Evolutionary conservation across 1,140 invertebrate species (phyloP), one percentile per base, ranked within the genome.

Genomic region (Scaptomyza pallida): DNA sequence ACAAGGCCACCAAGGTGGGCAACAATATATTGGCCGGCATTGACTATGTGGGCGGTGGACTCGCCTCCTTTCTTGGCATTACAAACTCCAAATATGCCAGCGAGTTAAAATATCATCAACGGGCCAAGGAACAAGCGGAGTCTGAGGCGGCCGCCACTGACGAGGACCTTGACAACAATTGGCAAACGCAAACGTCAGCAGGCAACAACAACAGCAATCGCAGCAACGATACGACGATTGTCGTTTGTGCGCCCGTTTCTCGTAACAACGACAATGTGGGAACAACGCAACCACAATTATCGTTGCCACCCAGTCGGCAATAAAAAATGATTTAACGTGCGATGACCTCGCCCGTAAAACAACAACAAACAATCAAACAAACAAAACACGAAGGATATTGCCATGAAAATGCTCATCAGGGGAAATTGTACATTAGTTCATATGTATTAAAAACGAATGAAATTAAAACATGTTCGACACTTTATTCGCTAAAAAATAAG

Each of bases 71-170:
- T 86, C 95, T 98, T 89, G 97, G 97, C 2, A 98, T 98, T 47
- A 98, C 97, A 6, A 94, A 95, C 13, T 97, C 97, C 3, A 98
- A 98, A 90, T 98, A 98, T 91, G 95, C 97, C 76, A 96, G 95
- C 91, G 97, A 98, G 92, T 95, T 98, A 47, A 94, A 96, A 79
- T 96, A 97, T 90, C 95, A 95, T 89, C 93, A 96, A 65, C 92
- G 74, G 21, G 63, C 74, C 19, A 73, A 76, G 26, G 75, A 94
- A 77, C 90, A 94, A 33, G 92, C 94, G 79, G 92, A 93, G 54
- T 93, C 94, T 67, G 92, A 92, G 35, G 89, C 90, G 45, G 91
- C 91, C 55, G 3, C 30, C 33, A 37, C 92, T 37, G 92, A 94
- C 69, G 93, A 94, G 55, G 92, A 94, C 78, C 76, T 86, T 74